These are phyloP conservation scores for Arvicanthis niloticus DNA, from an alignment of 2,113 vertebrate species.

Conservation along the genomic window DNA sequence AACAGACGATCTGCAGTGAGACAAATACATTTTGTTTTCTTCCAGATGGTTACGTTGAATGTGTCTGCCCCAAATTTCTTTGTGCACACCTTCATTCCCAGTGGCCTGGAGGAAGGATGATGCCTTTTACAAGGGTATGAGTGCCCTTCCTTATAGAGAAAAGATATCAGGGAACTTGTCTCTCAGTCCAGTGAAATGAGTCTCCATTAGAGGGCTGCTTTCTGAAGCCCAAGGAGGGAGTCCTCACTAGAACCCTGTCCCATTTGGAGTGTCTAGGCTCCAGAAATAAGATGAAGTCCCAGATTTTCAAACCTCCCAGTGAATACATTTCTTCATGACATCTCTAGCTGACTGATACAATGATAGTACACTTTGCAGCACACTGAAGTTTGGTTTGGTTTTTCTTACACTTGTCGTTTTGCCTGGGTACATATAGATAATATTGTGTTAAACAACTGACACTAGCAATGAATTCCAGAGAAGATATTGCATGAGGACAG, in stretches of 20 bases:
- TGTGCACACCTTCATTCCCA: background rate
- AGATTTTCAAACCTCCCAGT: background rate
- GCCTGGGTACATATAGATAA: background rate
- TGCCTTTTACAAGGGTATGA: background rate
- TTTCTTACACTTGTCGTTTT: background rate
- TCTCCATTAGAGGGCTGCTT: background rate
- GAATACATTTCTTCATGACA: background rate
- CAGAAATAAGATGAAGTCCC: constrained; percentile 18
- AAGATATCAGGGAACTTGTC: background rate
- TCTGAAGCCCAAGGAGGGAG: background rate
- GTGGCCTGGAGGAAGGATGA: background rate
- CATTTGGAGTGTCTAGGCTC: background rate
- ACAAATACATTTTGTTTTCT: background rate
- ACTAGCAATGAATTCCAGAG: constrained; percentile 13
- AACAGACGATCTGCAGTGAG: background rate
- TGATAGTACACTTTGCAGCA: background rate
- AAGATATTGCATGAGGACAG: background rate
- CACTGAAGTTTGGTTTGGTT: background rate
- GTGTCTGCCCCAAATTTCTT: background rate
- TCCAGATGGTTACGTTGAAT: background rate
- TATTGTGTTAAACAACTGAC: background rate
- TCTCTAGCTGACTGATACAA: background rate
- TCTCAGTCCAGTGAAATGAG: background rate
- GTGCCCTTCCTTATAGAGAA: background rate
- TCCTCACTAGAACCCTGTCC: background rate